Percentiles rank a stretch among this genome's conserved stretches.
Evolutionary conservation across 2,888 invertebrate species (phyloP).

Genomic region (Lochmaea capreae): DNA sequence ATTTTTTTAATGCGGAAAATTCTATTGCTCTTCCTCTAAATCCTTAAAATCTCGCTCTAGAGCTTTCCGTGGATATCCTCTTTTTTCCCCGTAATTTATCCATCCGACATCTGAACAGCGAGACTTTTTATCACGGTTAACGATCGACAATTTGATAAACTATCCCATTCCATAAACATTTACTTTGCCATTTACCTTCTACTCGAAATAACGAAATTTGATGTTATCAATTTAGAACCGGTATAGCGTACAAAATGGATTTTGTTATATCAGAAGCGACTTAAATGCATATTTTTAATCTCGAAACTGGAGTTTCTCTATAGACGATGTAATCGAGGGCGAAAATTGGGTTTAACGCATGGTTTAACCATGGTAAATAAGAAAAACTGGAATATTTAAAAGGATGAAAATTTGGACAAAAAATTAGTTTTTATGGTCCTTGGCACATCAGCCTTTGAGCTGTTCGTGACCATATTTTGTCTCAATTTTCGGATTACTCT

Average conservation of each 20-base stretch:
- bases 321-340: too few relatives aligned
- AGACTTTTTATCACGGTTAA: slow-evolving; percentile 19
- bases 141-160: slow-evolving; percentile 25
- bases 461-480: too few relatives aligned
- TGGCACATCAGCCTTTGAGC: too few relatives aligned
- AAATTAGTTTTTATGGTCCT: too few relatives aligned
- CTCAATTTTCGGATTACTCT: too few relatives aligned
- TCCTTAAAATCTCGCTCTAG: slow-evolving; percentile 15
- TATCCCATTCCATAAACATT: slow-evolving; percentile 24
- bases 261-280: not conserved
- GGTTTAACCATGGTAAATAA: too few relatives aligned
- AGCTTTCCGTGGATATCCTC: slow-evolving; percentile 14
- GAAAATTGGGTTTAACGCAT: not conserved
- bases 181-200: slow-evolving; percentile 17
- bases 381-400: too few relatives aligned
- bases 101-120: slow-evolving; percentile 22
- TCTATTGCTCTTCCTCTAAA: slow-evolving; percentile 11
- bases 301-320: not conserved
- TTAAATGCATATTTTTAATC: slow-evolving; percentile 2
- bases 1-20: slow-evolving; percentile 14
- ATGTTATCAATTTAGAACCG: slow-evolving; percentile 8
- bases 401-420: too few relatives aligned
- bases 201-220: not conserved
- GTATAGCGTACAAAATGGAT: not conserved
- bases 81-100: slow-evolving; percentile 21